Evolutionary conservation across 1,140 invertebrate species (phyloP).

Genomic region (Apis cerana): DNA sequence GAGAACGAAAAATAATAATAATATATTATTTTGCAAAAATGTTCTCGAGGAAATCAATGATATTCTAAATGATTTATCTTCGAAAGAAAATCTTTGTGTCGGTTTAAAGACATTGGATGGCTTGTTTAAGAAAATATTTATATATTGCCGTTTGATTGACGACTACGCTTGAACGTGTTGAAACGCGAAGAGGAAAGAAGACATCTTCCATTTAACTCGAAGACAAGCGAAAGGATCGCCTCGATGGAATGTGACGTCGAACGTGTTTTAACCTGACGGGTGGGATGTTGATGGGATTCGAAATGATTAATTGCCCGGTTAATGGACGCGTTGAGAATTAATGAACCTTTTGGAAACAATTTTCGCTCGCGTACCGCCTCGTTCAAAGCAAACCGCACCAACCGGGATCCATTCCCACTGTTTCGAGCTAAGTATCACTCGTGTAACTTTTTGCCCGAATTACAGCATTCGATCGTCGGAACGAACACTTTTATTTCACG

Average conservation of each 20-base stretch:
- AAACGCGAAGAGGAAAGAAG: background rate
- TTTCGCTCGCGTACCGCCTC: background rate
- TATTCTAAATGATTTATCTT: too few species aligned
- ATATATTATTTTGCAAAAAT: too few species aligned
- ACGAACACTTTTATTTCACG: too few species aligned
- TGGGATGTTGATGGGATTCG: slow-evolving; percentile 14
- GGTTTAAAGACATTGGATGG: too few species aligned
- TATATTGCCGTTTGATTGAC: background rate
- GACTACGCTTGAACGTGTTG: background rate
- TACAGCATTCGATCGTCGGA: background rate
- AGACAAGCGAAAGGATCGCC: background rate
- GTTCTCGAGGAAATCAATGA: too few species aligned
- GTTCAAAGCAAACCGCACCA: background rate
- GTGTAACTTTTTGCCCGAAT: background rate
- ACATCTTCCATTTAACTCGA: background rate
- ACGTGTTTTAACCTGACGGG: background rate
- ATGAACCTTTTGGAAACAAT: slow-evolving; percentile 28
- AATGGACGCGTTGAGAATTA: slow-evolving; percentile 33
- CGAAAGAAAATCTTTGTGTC: too few species aligned
- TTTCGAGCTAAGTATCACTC: background rate
- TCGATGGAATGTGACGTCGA: background rate
- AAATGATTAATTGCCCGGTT: slow-evolving; percentile 30
- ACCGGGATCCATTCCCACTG: background rate
- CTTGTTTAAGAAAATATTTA: too few species aligned
- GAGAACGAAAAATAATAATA: too few species aligned